Evolutionary conservation across 1,140 invertebrate species (phyloP).

Genomic region (Zaprionus kolodkinae): DNA sequence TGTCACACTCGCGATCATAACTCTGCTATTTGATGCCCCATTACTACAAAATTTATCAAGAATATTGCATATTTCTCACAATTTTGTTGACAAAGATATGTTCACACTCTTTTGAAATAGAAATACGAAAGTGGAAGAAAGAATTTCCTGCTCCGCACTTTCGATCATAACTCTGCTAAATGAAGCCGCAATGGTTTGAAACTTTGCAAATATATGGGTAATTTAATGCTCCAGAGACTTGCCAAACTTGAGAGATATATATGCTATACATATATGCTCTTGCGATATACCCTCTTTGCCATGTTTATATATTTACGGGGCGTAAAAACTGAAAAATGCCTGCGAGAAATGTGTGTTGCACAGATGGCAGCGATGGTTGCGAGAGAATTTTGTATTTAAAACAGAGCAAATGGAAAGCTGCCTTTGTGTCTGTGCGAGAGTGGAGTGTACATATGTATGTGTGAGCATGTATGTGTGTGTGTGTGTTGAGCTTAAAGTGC

Average conservation of each 20-base stretch:
- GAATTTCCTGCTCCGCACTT: no score
- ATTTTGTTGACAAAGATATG: no score
- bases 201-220: neutral
- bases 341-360: slow-evolving; percentile 34
- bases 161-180: neutral
- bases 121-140: no score
- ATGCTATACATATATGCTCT: neutral
- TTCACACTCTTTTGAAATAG: neutral
- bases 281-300: neutral
- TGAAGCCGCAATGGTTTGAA: no score
- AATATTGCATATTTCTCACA: neutral
- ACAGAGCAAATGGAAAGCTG: slow-evolving; percentile 23
- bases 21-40: neutral
- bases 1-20: neutral
- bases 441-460: slow-evolving; percentile 26
- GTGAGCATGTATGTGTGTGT: slow-evolving; percentile 18
- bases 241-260: neutral
- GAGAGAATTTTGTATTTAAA: slow-evolving; percentile 71
- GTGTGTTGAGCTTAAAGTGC: slow-evolving; percentile 41
- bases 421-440: slow-evolving; percentile 2
- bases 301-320: slow-evolving; percentile 14
- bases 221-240: neutral
- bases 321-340: slow-evolving; percentile 42
- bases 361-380: slow-evolving; percentile 22
- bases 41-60: no score